Percentiles rank a stretch among this genome's conserved stretches.
Conservation (phyloP, 1,140 invertebrate species). For the Apis laboriosa region DNA sequence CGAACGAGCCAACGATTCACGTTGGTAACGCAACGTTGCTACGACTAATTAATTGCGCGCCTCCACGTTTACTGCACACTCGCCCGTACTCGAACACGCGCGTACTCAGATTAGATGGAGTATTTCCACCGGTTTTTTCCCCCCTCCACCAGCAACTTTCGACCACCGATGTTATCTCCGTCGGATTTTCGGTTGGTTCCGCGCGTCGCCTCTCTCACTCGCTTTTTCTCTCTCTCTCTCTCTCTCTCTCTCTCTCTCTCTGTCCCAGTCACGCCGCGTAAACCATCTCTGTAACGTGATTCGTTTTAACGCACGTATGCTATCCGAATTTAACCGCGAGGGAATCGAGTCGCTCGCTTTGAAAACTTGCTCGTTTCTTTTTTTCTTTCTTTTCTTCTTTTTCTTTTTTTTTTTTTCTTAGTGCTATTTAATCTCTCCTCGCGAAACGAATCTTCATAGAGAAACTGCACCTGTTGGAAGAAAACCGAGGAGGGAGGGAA, state of each 20-base stretch:
- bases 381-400: not conserved
- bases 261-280: not conserved
- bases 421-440: not conserved
- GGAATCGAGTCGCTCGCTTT: conserved; percentile 5
- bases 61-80: not conserved
- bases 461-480: not conserved
- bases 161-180: not conserved
- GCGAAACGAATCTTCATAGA: not conserved
- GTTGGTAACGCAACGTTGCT: not conserved
- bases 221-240: not conserved
- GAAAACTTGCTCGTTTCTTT: not conserved
- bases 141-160: not conserved
- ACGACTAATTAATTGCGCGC: conserved; percentile 12
- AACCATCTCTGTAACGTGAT: conserved; percentile 24
- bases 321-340: conserved; percentile 17
- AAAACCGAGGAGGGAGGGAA: not conserved
- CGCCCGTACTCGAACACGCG: not conserved
- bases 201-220: not conserved
- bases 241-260: not conserved
- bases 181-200: not conserved
- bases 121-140: not conserved
- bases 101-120: conserved; percentile 28
- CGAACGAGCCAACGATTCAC: not conserved
- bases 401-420: not conserved
- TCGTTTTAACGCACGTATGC: conserved; percentile 40